Conservation (phyloP, 1,140 invertebrate genomes). For the Cotesia chilonis region DNA sequence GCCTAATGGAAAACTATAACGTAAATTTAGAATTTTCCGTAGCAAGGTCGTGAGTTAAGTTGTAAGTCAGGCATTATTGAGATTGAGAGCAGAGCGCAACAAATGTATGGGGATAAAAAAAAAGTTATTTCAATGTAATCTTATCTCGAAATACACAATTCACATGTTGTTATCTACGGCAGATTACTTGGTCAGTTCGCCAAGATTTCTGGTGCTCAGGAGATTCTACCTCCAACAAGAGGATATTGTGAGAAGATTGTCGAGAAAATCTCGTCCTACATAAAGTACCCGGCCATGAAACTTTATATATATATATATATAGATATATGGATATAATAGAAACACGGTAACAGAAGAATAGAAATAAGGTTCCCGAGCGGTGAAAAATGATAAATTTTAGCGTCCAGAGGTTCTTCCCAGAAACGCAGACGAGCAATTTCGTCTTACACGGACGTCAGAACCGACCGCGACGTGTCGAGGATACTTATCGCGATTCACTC, state of each 20-base stretch:
- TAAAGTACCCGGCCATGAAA: background rate
- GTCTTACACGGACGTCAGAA: slow-evolving; percentile 12
- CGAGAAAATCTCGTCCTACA: slow-evolving; percentile 3
- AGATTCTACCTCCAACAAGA: slow-evolving; percentile 10
- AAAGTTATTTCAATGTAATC: slow-evolving; percentile 9
- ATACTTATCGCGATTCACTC: slow-evolving; percentile 32
- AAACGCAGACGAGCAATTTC: slow-evolving; percentile 26
- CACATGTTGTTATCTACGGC: slow-evolving; percentile 29
- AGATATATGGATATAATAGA: background rate
- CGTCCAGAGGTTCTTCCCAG: background rate
- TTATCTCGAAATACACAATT: slow-evolving; percentile 19
- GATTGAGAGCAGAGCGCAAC: background rate
- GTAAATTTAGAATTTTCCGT: too few species aligned
- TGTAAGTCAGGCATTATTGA: too few species aligned
- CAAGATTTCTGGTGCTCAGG: slow-evolving; percentile 26
- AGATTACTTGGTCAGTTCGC: slow-evolving; percentile 22
- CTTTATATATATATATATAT: background rate
- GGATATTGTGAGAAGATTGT: slow-evolving; percentile 28
- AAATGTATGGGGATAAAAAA: background rate
- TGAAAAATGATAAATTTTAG: slow-evolving; percentile 24
- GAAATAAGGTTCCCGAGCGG: background rate
- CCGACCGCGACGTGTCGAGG: slow-evolving; percentile 33
- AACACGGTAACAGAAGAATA: background rate
- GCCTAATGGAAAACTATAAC: too few species aligned
- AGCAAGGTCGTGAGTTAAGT: too few species aligned